Percentiles rank a stretch among this genome's conserved stretches.
Evolutionary conservation across 1,140 invertebrate species (phyloP).

Genomic region (Drosophila seguyi): DNA sequence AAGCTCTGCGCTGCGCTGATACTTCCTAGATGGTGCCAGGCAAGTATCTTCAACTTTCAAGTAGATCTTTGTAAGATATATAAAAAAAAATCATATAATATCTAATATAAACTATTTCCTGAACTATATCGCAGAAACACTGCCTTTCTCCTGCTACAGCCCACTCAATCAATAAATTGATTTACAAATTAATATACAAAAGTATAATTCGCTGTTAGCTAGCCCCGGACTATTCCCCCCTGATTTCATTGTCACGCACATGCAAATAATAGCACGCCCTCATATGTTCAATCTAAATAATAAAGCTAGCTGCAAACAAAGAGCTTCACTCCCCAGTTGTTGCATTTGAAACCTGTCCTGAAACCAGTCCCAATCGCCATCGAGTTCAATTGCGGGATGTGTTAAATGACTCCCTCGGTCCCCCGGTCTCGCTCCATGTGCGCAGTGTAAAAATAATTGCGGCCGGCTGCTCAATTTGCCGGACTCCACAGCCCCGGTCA

Average conservation of each 20-base stretch:
- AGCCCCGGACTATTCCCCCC: not conserved
- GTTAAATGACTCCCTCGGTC: constrained; percentile 35
- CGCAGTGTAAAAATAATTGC: constrained; percentile 61
- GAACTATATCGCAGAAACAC: too few species aligned
- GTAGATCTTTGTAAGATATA: too few species aligned
- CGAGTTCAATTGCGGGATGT: constrained; percentile 36
- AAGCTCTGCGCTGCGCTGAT: too few species aligned
- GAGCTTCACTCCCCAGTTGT: not conserved
- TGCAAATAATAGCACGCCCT: constrained; percentile 13
- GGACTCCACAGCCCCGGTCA: constrained; percentile 6
- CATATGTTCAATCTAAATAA: constrained; percentile 22
- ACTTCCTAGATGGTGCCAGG: too few species aligned
- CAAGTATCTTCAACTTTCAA: too few species aligned
- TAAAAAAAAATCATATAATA: too few species aligned
- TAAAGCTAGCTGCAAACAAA: constrained; percentile 17
- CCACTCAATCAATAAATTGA: constrained; percentile 31
- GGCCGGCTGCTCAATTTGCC: constrained; percentile 51
- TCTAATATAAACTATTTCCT: too few species aligned
- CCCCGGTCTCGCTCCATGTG: not conserved
- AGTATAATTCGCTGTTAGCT: constrained; percentile 6
- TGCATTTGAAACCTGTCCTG: constrained; percentile 1
- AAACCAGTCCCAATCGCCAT: constrained; percentile 16
- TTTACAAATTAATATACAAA: constrained; percentile 22
- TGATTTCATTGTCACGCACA: constrained; percentile 27
- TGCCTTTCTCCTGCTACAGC: too few species aligned